Evolutionary conservation across 1,140 invertebrate genomes (phyloP), one percentile per base, ranked within the genome.

Genomic region (Papilio xuthus): DNA sequence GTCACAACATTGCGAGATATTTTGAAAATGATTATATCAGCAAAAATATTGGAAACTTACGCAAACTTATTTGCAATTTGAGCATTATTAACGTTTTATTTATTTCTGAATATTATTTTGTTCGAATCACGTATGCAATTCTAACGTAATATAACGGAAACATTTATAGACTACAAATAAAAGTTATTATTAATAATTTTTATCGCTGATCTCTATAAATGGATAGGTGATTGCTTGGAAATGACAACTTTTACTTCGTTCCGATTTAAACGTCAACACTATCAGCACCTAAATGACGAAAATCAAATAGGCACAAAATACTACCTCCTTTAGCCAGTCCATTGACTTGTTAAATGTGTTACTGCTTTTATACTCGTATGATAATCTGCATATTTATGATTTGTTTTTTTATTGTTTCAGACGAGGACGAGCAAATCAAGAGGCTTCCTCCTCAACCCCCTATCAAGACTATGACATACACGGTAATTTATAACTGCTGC

Each of bases 391-490:
- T 63, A 63, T 15, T 28, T 15, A 28, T 28, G 1, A 6, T 26
- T 28, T 63, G 1, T 28, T 28, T 63, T 76, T 15, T 3, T 53
- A 8, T 56, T 94, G 90, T 95, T 95, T 63, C 93, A 95, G 95
- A 95, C 92, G 93, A 95, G 85, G 95, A 95, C 85, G 95, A 95
- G 78, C 90, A 92, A 47, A 88, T 88, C 32, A 95, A 95, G 87
- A 94, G 95, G 90, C 93, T 95, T 86, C 95, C 95, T 78, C 94
- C 94, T 77, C 94, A 95, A 84, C 95, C 95, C 81, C 95, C 95
- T 56, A 96, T 96, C 88, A 96, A 96, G 92, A 96, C 96, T 78
- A 95, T 95, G 88, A 94, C 95, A 71, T 96, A 96, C 84, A 95
- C 94, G 87, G 95, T 96, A 88, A 94, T 94, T 85, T 23, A 56